Percentiles rank a stretch among this genome's conserved stretches.
phyloP scores from a whole-genome alignment of 2,797 vertebrate species.

The Sphenopsis melanotis region DNA sequence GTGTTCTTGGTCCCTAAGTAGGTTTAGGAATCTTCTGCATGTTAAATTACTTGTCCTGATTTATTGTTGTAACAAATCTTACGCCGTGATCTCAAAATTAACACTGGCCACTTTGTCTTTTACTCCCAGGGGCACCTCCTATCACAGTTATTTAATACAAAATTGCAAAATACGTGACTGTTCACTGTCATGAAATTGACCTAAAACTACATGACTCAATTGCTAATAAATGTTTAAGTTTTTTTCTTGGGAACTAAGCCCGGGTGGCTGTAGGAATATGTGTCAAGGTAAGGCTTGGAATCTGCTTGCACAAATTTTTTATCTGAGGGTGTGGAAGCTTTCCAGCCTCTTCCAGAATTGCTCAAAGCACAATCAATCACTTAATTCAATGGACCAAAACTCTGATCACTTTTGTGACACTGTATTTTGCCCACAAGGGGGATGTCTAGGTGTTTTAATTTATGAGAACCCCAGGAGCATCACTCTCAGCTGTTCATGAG shows the following conservation, averaged over 20 bases:
- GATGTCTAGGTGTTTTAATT: not conserved
- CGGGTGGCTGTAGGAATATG: not conserved
- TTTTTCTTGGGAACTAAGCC: not conserved
- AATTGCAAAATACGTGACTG: not conserved
- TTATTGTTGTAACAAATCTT: not conserved
- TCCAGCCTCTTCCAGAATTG: not conserved
- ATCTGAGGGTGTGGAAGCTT: not conserved
- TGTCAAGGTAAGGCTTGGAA: not conserved
- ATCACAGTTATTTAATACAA: not conserved
- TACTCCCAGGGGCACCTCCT: not conserved
- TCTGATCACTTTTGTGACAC: not conserved
- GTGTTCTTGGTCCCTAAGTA: not conserved
- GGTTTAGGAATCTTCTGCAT: not conserved
- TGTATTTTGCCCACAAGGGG: not conserved
- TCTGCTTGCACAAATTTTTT: not conserved
- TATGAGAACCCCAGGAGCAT: not conserved
- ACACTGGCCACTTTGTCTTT: not conserved
- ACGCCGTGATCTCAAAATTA: fast-evolving
- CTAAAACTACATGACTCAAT: not conserved
- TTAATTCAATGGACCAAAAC: not conserved
- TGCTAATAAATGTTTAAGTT: not conserved
- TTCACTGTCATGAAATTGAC: not conserved
- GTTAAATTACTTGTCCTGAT: not conserved
- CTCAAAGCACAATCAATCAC: not conserved
- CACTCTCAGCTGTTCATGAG: not conserved